Evolutionary conservation across 2,797 vertebrate species (phyloP), one percentile per base, ranked within the genome.

Genomic region (Melanotaenia nigrans): DNA sequence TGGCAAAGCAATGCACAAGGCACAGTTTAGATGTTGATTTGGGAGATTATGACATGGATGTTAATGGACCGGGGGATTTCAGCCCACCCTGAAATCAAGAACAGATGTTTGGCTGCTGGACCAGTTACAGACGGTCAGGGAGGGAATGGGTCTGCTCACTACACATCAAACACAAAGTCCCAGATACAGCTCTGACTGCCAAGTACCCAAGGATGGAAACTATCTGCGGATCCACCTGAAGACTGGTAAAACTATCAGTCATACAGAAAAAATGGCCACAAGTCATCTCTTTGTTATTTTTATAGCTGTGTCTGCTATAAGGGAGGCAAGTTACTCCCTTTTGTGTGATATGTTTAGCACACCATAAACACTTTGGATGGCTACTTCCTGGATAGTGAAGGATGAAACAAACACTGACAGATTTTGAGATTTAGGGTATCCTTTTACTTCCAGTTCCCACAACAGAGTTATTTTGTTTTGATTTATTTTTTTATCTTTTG

Each of bases 21-120:
- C 75, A 12, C 73, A 78, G 82, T 82, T 85, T 77, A 77, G 82
- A 83, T 89, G 68, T 71, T 74, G 81, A 86, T 91, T 89, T 81
- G 76, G 82, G 71, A 85, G 83, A 92, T 90, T 90, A 89, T 79
- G 89, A 89, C 85, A 85, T 81, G 83, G 89, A 90, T 86, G 85
- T 87, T 92, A 91, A 91, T 88, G 85, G 86, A 87, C 61, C 58
- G 45, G 73, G 84, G 91, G 81, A 77, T 92, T 87, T 88, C 68
- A 83, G 91, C 86, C 88, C 79, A 68, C 85, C 73, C 83, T 85
- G 81, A 89, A 92, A 93, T 92, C 76, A 84, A 79, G 81, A 94
- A 86, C 93, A 94, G 93, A 93, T 94, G 92, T 91, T 84, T 85
- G 87, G 78, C 88, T 73, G 75, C 76, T 59, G 74, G 81, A 87